These are phyloP conservation scores for Rhogogaster chlorosoma DNA, from an alignment of 2,888 invertebrate species.

Conservation along the genomic window DNA sequence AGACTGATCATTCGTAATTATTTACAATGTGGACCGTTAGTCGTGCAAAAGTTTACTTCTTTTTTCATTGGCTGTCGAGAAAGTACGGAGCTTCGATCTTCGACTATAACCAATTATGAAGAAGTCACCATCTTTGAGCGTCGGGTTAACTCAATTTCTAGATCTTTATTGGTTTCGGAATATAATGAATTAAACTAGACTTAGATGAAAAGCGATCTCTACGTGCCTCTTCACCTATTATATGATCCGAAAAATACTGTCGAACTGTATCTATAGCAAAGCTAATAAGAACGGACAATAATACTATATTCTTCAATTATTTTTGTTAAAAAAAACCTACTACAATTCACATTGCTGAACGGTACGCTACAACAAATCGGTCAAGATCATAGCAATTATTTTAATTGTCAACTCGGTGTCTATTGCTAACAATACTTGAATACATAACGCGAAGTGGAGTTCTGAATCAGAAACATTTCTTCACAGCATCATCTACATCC, in stretches of 20 bases:
- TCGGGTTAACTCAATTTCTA: not conserved
- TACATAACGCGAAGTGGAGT: not conserved
- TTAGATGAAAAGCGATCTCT: not conserved
- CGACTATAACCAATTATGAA: constrained; percentile 14
- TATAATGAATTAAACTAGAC: not conserved
- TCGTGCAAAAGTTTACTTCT: not conserved
- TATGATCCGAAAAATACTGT: not conserved
- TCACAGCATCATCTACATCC: constrained; percentile 50
- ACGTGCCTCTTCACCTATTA: not conserved
- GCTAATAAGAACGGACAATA: not conserved
- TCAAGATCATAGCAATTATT: not conserved
- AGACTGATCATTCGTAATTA: not conserved
- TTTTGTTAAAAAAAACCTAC: not conserved
- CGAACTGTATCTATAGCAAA: not conserved
- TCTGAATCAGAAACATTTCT: not conserved
- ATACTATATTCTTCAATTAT: not conserved
- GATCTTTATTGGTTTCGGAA: not conserved
- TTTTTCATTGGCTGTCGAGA: not conserved
- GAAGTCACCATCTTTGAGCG: not conserved
- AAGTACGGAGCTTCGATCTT: not conserved
- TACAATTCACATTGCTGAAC: constrained; percentile 4
- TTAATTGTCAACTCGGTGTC: not conserved
- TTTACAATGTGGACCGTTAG: not conserved
- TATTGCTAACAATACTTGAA: not conserved
- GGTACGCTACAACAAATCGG: not conserved